A percentile compares a stretch with the other conserved stretches of the same genome.
Evolutionary conservation across 2,113 vertebrate genomes (phyloP).

Genomic region (Nicator chloris): DNA sequence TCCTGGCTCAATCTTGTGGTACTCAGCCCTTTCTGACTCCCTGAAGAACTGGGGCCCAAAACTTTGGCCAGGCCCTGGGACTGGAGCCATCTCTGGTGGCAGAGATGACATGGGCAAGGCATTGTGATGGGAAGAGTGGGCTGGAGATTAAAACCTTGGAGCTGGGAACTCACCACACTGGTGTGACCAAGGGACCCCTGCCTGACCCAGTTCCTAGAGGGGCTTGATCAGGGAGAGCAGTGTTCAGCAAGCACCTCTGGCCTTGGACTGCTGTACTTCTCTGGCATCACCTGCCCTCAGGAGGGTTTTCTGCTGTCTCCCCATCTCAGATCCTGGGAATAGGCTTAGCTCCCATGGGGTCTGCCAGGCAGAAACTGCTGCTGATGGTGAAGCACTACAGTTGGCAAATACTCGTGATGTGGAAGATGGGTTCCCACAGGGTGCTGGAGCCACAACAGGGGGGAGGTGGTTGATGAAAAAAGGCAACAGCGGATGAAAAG

Average conservation of each 20-base stretch:
- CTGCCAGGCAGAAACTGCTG: background rate
- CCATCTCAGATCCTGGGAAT: background rate
- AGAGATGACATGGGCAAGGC: background rate
- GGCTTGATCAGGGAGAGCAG: background rate
- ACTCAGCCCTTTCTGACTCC: background rate
- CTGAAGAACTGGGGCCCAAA: background rate
- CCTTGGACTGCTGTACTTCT: background rate
- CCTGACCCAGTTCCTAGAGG: background rate
- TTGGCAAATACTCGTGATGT: background rate
- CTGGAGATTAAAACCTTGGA: background rate
- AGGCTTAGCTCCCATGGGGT: background rate
- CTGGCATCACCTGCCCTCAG: rapidly evolving
- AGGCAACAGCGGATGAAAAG: background rate
- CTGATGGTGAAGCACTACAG: background rate
- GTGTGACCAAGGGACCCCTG: background rate
- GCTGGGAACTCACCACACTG: background rate
- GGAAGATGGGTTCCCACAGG: background rate
- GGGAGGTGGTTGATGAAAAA: background rate
- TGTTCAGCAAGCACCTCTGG: background rate
- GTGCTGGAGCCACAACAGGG: background rate
- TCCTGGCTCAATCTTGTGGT: background rate
- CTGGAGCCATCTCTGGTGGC: background rate
- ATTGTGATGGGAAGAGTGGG: rapidly evolving
- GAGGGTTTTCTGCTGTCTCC: background rate
- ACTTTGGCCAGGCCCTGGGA: background rate